Evolutionary conservation across 1,140 invertebrate species (phyloP).

Genomic region (Trichoplusia ni): DNA sequence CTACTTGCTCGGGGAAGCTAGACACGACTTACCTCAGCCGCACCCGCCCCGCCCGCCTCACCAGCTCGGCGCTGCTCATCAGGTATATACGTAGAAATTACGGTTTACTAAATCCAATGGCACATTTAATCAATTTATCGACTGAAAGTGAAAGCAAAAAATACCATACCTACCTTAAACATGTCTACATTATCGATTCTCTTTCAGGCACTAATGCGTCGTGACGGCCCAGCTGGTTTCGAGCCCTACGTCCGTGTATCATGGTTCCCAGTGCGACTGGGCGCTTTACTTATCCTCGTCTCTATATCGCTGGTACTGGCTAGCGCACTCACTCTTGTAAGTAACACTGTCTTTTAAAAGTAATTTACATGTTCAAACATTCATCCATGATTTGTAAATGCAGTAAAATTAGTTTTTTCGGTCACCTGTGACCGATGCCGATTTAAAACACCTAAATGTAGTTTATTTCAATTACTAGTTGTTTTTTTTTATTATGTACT

Average conservation of each 20-base stretch:
- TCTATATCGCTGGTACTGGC: constrained; percentile 92
- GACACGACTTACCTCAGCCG: constrained; percentile 57
- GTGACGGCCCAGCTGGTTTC: constrained; percentile 90
- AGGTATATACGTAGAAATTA: constrained; percentile 62
- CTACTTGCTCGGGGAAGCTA: constrained; percentile 87
- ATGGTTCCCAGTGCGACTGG: constrained; percentile 90
- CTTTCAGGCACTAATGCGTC: constrained; percentile 87
- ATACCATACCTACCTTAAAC: neutral
- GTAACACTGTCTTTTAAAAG: constrained; percentile 32
- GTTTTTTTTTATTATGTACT: too few relatives aligned
- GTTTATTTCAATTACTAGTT: too few relatives aligned
- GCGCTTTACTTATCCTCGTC: constrained; percentile 89
- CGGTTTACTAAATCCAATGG: too few relatives aligned
- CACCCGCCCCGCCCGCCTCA: constrained; percentile 65
- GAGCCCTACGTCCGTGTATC: constrained; percentile 94
- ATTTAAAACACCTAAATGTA: too few relatives aligned
- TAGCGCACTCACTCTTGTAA: constrained; percentile 88
- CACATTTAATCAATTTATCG: too few relatives aligned
- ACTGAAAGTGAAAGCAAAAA: too few relatives aligned
- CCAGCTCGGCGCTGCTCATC: constrained; percentile 90
- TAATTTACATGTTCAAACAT: too few relatives aligned
- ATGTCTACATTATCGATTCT: neutral
- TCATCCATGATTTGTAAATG: too few relatives aligned
- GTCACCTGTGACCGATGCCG: too few relatives aligned
- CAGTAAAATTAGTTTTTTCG: too few relatives aligned